A percentile compares a stretch with the other conserved stretches of the same genome.
Conservation (phyloP, 2,888 invertebrate genomes). For the Steinernema hermaphroditum region DNA sequence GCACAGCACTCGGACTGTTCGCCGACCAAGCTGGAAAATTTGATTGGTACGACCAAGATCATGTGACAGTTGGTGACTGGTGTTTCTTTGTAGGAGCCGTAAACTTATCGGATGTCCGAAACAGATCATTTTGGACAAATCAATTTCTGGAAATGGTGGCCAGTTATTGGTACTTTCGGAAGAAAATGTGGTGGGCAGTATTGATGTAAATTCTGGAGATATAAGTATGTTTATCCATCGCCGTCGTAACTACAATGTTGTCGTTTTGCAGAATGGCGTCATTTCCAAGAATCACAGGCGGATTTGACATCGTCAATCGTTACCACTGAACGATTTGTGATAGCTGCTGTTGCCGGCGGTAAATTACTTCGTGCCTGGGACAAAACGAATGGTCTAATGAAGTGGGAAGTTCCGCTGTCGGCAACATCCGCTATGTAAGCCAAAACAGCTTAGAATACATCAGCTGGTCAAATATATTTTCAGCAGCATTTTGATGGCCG, state of each 20-base stretch:
- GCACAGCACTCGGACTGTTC: no score
- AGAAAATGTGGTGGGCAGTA: conserved; percentile 51
- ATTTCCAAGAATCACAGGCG: conserved; percentile 45
- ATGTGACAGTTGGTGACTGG: background rate
- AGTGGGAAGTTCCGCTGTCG: conserved; percentile 36
- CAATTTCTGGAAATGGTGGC: conserved; percentile 41
- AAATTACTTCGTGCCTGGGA: conserved; percentile 45
- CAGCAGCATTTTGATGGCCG: conserved; percentile 31
- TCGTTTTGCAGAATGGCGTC: conserved; percentile 64
- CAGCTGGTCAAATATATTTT: no score
- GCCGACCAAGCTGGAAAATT: conserved; percentile 94
- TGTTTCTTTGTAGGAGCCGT: conserved; percentile 48
- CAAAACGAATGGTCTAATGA: conserved; percentile 42
- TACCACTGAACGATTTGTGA: conserved; percentile 32
- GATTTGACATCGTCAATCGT: background rate
- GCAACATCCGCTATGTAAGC: conserved; percentile 5
- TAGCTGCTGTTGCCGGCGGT: conserved; percentile 44
- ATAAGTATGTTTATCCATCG: conserved; percentile 52
- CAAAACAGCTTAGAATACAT: no score
- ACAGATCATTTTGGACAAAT: conserved; percentile 47
- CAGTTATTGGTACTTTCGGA: conserved; percentile 46
- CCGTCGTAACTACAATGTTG: no score
- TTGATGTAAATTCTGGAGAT: conserved; percentile 53
- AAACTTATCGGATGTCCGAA: conserved; percentile 59
- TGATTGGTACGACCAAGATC: conserved; percentile 77